Evolutionary conservation across 2,888 invertebrate species (phyloP), one percentile per base, ranked within the genome.

Genomic region (Nineta flava): DNA sequence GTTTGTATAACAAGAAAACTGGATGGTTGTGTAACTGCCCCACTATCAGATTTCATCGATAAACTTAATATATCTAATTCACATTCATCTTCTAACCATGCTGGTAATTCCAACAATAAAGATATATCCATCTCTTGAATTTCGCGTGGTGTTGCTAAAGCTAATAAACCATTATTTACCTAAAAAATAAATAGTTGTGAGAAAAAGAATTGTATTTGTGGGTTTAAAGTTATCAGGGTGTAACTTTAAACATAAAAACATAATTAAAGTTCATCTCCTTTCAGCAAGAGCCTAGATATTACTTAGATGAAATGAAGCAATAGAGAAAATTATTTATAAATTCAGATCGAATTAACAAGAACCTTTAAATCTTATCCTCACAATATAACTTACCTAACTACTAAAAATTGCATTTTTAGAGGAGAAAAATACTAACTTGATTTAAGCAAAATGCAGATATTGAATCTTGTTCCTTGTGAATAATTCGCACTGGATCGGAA

Each of bases 391-490:
- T n/a, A n/a, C n/a, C n/a, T n/a, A n/a, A n/a, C n/a, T n/a, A n/a
- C n/a, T n/a, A n/a, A n/a, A n/a, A n/a, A n/a, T n/a, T n/a, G n/a
- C n/a, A n/a, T n/a, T n/a, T n/a, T n/a, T 15, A 15, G 12, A 2
- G 19, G 19, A 19, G 19, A 19, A 19, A 26, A 26, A 5, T 7
- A 26, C 26, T 26, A 62, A 90, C 93, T 76, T 88, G 86, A 67
- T 95, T 96, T 52, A 96, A 76, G 63, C 96, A 95, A 74, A 99
- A 99, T 32, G 97, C 91, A 49, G 93, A 84, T 57, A 99, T 95
- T 50, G 94, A 90, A 67, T 99, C 99, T 69, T 95, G 95, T 63
- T 99, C 99, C 69, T 97, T 96, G 68, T 99, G 97, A 57, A 99
- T 92, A 58, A 99, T 92, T 57, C 95, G 79, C 52, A 94, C 90